Evolutionary conservation across 2,797 vertebrate genomes (phyloP), one percentile per base, ranked within the genome.

Genomic region (Gallinago solitaria): DNA sequence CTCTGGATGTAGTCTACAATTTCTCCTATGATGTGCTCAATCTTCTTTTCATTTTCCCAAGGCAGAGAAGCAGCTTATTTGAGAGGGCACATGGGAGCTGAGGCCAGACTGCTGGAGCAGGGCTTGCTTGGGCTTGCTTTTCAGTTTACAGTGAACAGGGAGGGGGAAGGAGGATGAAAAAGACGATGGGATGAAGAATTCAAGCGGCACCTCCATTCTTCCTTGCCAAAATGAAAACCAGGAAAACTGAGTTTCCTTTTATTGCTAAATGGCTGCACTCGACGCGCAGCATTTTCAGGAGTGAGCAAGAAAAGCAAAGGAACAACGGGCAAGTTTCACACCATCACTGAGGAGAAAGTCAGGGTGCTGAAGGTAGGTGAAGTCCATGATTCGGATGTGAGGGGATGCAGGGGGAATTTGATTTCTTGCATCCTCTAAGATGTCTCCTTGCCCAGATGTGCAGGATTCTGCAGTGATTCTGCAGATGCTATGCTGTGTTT

Each of bases 241-340:
- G 13, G n/a, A 92, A 82, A 82, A 51, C 7, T 24, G 28, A 67
- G 9, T 47, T 90, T 77, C 30, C 18, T 50, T 61, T 37, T 88
- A 41, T 81, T 83, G 33, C 17, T 65, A 61, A 45, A 33, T 45
- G 35, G 21, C 28, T 73, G 16, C 50, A 13, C 9, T 47, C 6
- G 25, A 11, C 0, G 3, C 0, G 6, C 23, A 65, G 27, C 16
- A 41, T 18, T 64, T 64, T 87, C 47, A 85, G 39, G 4, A 7
- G 4, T 12, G 9, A 63, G 51, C 24, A 77, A 53, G 32, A 60
- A 84, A 83, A 80, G 18, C 39, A 74, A 67, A 70, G 19, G 21
- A 63, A 39, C 2, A 3, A 33, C 1, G 4, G 13, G 11, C 0
- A 0, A 76, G 16, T 76, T 94, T 83, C 54, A 63, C 4, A 3